Evolutionary conservation across 2,888 invertebrate species (phyloP).

Genomic region (Craniophora ligustri): DNA sequence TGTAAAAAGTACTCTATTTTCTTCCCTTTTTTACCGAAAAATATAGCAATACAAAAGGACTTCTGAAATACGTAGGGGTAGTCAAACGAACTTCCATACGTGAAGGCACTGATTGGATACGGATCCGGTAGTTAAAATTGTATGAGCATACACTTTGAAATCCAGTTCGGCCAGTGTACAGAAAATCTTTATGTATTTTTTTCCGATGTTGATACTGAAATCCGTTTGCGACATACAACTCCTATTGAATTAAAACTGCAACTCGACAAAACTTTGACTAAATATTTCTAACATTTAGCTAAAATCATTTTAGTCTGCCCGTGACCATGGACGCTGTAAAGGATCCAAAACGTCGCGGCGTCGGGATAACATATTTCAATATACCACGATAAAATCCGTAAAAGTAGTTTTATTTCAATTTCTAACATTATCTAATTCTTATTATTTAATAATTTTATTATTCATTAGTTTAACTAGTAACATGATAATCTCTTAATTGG

Average conservation of each 20-base stretch:
- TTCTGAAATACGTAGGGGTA: neutral
- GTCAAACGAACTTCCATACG: conserved; percentile 11
- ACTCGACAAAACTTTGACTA: too few species aligned
- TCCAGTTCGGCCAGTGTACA: neutral
- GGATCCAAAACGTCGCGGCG: too few species aligned
- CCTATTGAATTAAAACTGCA: neutral
- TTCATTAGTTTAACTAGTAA: too few species aligned
- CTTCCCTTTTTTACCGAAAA: neutral
- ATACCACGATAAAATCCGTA: too few species aligned
- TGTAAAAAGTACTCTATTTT: too few species aligned
- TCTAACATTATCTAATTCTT: too few species aligned
- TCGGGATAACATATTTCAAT: too few species aligned
- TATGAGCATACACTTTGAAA: conserved; percentile 23
- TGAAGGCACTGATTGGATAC: conserved; percentile 26
- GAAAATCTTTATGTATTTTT: conserved; percentile 3
- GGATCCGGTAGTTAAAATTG: conserved; percentile 17
- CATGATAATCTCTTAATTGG: too few species aligned
- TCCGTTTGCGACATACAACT: neutral
- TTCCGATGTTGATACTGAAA: neutral
- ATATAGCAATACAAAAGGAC: neutral
- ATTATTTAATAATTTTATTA: too few species aligned
- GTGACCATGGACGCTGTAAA: too few species aligned
- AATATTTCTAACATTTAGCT: too few species aligned
- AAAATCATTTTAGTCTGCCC: neutral
- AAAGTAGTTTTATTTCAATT: too few species aligned